Base-by-base conservation (phyloP, 2,888 invertebrate genomes). In the Lithophane semibrunnea region DNA sequence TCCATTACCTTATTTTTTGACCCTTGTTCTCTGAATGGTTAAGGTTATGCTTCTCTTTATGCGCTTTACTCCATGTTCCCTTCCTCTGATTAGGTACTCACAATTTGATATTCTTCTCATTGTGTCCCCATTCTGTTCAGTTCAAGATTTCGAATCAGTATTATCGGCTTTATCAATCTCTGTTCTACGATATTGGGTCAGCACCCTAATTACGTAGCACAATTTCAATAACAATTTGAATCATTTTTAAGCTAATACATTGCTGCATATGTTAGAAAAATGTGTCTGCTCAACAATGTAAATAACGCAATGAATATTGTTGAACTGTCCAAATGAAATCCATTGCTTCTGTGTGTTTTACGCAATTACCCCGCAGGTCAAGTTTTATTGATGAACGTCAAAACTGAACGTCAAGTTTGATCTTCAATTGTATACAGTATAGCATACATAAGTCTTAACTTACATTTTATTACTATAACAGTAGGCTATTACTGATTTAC, bases 401-500 rank as follows among this genome's bases (percentile, higher is more conserved):
- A 18, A 29, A 29, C 29, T 29, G 42, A 49, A 49, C 56, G 18
- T 29, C 58, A 29, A 18, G 9, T 68, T 78, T 63, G 37, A 42
- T 63, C 24, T 47, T 49, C 47, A 61, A 77, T 9, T 16, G 37
- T 37, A 37, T 37, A 37, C 2, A 37, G 37, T 37, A 37, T 37
- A 37, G 37, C 4, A 37, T 37, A 9, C 24, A 77, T 29, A 29
- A 72, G 18, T 63, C 54, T 49, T n/a, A 42, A 49, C 8, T 9
- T 52, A 21, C 0, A 60, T 72, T 71, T 67, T 71, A 79, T 47
- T 56, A 24, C 42, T 12, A 66, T 3, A 44, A 37, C 13, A 47
- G 67, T 73, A 70, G 68, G 64, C 8, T 47, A 13, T 52, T 54
- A 58, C 47, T 76, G 64, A 72, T 73, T 70, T 75, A 63, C 60